phyloP scores from a whole-genome alignment of 2,797 vertebrate species.

The Manis pentadactyla region DNA sequence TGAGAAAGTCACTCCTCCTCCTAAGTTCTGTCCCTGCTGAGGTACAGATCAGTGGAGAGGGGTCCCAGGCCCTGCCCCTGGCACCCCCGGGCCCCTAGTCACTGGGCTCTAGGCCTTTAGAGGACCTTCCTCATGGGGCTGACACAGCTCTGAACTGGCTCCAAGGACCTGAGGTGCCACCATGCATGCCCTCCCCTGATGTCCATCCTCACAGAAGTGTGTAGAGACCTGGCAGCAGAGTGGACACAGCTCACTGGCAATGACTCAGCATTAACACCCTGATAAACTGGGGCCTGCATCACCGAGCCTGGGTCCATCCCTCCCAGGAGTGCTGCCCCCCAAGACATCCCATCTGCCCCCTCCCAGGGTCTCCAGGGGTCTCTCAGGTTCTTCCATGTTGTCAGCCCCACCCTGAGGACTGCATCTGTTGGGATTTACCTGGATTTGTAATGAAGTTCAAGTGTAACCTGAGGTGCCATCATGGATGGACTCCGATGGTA shows the following conservation, averaged over 20 bases:
- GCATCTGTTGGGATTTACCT: not conserved
- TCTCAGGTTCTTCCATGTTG: not conserved
- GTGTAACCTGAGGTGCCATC: not conserved
- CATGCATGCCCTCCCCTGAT: not conserved
- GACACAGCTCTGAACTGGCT: not conserved
- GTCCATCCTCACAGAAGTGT: not conserved
- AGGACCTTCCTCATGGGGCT: not conserved
- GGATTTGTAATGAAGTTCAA: rapidly evolving
- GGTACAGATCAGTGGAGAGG: too few species aligned
- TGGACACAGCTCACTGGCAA: slow-evolving; percentile 1
- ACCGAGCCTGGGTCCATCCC: not conserved
- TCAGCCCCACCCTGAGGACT: not conserved
- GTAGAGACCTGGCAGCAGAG: not conserved
- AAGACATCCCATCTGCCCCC: not conserved
- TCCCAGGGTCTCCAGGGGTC: not conserved
- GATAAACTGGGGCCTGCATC: not conserved
- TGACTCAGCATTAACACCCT: not conserved
- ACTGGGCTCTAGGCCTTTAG: too few species aligned
- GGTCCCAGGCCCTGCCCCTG: too few species aligned
- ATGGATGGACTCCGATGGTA: not conserved
- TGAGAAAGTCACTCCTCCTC: not conserved
- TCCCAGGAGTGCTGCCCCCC: not conserved
- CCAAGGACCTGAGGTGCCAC: not conserved
- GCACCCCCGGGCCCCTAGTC: not conserved
- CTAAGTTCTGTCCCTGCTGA: not conserved